Evolutionary conservation across 2,888 invertebrate species (phyloP).

Genomic region (Agrypnus murinus): DNA sequence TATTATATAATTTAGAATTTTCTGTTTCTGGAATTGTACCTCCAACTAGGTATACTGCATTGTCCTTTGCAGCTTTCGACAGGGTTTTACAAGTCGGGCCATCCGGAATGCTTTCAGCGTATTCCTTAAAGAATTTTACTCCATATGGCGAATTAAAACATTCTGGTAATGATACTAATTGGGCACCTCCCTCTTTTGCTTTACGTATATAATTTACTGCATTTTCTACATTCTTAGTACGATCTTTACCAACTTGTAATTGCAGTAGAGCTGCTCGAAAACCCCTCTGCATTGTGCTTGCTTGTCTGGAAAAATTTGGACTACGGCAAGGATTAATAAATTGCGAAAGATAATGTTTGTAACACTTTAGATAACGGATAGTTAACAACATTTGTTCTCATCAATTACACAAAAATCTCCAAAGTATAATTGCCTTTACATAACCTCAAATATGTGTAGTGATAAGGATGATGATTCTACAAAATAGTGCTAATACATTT

Average conservation of each 20-base stretch:
- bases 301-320: conserved; percentile 4
- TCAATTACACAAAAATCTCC: not conserved
- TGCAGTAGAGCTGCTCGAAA: conserved; percentile 82
- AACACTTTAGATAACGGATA: conserved; percentile 2
- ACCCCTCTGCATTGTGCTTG: not conserved
- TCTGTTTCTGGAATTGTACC: conserved; percentile 91
- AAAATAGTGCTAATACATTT: too few relatives aligned
- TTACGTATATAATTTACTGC: conserved; percentile 82
- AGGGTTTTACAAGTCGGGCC: conserved; percentile 84
- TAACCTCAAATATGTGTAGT: too few relatives aligned
- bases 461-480: too few relatives aligned
- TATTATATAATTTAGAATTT: conserved; percentile 84
- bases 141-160: conserved; percentile 98
- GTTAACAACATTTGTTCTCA: not conserved
- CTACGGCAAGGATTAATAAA: not conserved
- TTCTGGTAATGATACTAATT: conserved; percentile 84
- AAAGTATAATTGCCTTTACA: too few relatives aligned
- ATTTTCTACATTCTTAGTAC: conserved; percentile 82
- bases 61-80: conserved; percentile 83
- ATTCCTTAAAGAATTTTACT: conserved; percentile 86
- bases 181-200: conserved; percentile 78
- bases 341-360: conserved; percentile 1
- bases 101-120: conserved; percentile 88
- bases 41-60: conserved; percentile 87
- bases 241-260: conserved; percentile 83